Percentiles rank a stretch among this genome's conserved stretches.
phyloP scores from a whole-genome alignment of 2,888 invertebrate genomes.

The Dryobotodes eremita region DNA sequence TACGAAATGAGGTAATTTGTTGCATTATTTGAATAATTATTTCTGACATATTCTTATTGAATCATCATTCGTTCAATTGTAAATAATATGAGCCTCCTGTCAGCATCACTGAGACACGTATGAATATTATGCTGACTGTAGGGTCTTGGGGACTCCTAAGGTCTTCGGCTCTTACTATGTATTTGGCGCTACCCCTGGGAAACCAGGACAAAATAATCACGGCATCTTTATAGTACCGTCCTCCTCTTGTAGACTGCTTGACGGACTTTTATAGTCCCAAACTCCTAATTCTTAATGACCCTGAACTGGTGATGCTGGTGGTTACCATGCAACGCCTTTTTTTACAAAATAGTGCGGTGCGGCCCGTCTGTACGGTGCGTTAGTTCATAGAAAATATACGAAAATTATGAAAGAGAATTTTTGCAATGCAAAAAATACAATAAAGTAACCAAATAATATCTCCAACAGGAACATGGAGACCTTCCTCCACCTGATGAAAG shows the following conservation, averaged over 20 bases:
- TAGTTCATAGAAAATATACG: not conserved
- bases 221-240: not conserved
- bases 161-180: not conserved
- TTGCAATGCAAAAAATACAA: not conserved
- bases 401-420: not conserved
- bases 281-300: not conserved
- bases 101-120: not conserved
- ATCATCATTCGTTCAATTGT: not conserved
- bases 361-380: not conserved
- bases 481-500: slow-evolving; percentile 96
- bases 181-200: not conserved
- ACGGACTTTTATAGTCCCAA: not conserved
- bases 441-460: not conserved
- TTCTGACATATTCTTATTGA: not conserved
- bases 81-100: not conserved
- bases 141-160: not conserved
- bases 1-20: not conserved
- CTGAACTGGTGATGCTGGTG: not conserved
- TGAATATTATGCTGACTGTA: not conserved
- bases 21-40: slow-evolving; percentile 2
- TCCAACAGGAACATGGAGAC: slow-evolving; percentile 93
- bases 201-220: not conserved
- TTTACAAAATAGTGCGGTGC: not conserved
- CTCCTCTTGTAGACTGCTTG: not conserved
- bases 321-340: too few species aligned